Conservation (phyloP, 35 echinoderm and acorn worm genomes). For the Eucidaris tribuloides region DNA sequence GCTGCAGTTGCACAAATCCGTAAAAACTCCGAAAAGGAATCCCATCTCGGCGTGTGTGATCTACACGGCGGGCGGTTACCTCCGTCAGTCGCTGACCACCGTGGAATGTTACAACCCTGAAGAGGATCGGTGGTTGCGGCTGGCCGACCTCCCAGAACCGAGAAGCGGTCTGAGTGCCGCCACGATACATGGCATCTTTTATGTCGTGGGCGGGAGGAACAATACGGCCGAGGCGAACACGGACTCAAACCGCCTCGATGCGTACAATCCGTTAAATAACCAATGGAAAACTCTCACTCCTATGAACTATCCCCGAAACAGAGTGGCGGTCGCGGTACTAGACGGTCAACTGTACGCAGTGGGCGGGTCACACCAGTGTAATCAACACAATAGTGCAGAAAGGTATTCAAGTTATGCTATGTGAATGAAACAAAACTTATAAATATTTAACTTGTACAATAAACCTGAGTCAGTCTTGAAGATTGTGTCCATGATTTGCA, state of each 20-base stretch:
- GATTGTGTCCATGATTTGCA: too few species aligned
- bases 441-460: too few species aligned
- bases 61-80: conserved; percentile 90
- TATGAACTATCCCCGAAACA: conserved; percentile 80
- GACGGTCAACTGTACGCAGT: conserved; percentile 89
- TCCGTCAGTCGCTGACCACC: conserved; percentile 73
- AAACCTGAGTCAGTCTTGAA: too few species aligned
- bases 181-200: conserved; percentile 89
- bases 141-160: conserved; percentile 78
- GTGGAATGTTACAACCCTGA: conserved; percentile 95
- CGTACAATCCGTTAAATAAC: conserved; percentile 85
- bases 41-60: conserved; percentile 83
- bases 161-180: conserved; percentile 92
- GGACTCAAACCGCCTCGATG: conserved; percentile 88
- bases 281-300: conserved; percentile 71
- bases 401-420: too few species aligned
- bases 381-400: conserved; percentile 88
- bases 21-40: conserved; percentile 53
- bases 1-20: conserved; percentile 71
- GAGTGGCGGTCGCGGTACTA: conserved; percentile 87
- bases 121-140: conserved; percentile 58
- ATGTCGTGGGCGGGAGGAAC: conserved; percentile 89
- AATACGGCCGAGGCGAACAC: conserved; percentile 94
- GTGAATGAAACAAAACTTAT: too few species aligned
- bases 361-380: conserved; percentile 89